Evolutionary conservation across 1,140 invertebrate genomes (phyloP).

Genomic region (Andrena cerasifolii): DNA sequence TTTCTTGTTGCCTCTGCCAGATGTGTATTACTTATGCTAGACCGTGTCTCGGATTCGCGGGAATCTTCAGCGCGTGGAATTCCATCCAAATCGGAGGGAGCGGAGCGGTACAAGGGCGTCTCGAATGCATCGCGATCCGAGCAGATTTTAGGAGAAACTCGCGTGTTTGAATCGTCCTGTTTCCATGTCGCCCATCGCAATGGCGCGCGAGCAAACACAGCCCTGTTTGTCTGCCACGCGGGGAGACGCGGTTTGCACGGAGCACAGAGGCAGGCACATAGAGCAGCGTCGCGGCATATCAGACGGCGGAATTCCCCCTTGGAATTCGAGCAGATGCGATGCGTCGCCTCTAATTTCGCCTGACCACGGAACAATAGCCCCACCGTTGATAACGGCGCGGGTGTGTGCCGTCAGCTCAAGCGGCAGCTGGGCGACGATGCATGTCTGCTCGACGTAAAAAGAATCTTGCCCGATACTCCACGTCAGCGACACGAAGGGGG

Average conservation of each 20-base stretch:
- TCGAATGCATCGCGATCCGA: not conserved
- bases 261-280: not conserved
- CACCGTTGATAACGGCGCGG: not conserved
- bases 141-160: conserved; percentile 8
- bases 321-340: conserved; percentile 25
- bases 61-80: conserved; percentile 6
- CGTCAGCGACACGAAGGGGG: not conserved
- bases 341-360: conserved; percentile 29
- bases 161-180: conserved; percentile 16
- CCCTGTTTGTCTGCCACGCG: not conserved
- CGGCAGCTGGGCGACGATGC: not conserved
- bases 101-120: not conserved
- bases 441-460: not conserved
- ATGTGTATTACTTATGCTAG: not conserved
- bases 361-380: not conserved
- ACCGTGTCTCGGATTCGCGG: not conserved
- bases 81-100: not conserved
- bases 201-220: not conserved
- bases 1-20: conserved; percentile 2
- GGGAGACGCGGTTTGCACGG: not conserved
- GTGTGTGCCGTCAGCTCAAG: not conserved
- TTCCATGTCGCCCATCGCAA: not conserved
- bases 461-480: not conserved
- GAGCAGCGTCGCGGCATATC: not conserved
- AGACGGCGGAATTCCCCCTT: conserved; percentile 21